Percentiles rank a stretch among this genome's conserved stretches.
Conservation (phyloP, 2,888 invertebrate species). For the Phortica okadai region DNA sequence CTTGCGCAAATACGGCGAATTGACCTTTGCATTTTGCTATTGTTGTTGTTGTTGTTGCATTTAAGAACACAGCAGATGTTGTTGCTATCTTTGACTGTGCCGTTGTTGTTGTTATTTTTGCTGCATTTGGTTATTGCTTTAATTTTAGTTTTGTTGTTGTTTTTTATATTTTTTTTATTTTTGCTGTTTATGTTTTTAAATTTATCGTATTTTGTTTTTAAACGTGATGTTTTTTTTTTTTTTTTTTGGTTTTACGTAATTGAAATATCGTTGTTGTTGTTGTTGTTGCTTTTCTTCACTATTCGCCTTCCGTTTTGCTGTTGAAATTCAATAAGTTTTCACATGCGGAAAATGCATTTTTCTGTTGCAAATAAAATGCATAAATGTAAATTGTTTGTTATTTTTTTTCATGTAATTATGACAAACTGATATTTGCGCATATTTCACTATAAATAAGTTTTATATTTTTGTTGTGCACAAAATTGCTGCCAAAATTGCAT, state of each 20-base stretch:
- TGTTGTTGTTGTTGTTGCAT: slow-evolving; percentile 9
- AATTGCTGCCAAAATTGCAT: too few species aligned
- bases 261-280: neutral
- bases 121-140: neutral
- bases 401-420: too few species aligned
- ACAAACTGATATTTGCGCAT: too few species aligned
- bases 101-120: neutral
- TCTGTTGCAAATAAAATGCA: too few species aligned
- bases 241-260: neutral
- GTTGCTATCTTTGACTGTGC: neutral
- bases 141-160: neutral
- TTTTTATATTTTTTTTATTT: slow-evolving; percentile 12
- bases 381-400: too few species aligned
- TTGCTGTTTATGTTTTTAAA: neutral
- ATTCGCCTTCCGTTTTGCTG: too few species aligned
- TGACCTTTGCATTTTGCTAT: slow-evolving; percentile 24
- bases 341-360: too few species aligned
- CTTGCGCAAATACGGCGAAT: slow-evolving; percentile 28
- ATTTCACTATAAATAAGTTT: too few species aligned
- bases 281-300: neutral
- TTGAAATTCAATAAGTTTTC: too few species aligned
- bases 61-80: neutral
- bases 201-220: neutral
- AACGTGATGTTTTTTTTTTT: neutral
- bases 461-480: too few species aligned